phyloP scores from a whole-genome alignment of 1,140 invertebrate genomes.

The Drosophila varians region DNA sequence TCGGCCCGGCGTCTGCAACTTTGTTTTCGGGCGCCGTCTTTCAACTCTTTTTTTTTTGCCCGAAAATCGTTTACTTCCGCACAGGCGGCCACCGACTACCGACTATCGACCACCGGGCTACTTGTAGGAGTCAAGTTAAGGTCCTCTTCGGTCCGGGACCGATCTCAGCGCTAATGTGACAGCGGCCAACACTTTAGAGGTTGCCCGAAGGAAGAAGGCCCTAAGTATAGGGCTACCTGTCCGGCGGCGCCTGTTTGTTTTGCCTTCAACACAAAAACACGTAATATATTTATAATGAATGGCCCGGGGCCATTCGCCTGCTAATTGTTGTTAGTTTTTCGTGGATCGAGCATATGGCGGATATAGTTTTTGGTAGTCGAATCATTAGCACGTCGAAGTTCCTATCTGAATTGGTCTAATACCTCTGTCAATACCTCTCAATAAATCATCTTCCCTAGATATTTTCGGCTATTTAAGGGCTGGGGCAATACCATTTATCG shows the following conservation, averaged over 20 bases:
- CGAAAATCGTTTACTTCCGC: conserved; percentile 78
- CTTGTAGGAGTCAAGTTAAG: conserved; percentile 54
- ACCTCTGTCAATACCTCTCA: conserved; percentile 36
- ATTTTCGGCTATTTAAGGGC: conserved; percentile 21
- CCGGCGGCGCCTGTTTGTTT: conserved; percentile 74
- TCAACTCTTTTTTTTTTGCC: conserved; percentile 45
- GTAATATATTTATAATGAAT: conserved; percentile 79
- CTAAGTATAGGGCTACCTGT: conserved; percentile 48
- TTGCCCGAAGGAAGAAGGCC: conserved; percentile 9
- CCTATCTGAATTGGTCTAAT: conserved; percentile 32
- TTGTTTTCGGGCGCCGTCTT: conserved; percentile 66
- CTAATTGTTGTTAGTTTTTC: conserved; percentile 76
- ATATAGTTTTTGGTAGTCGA: conserved; percentile 39
- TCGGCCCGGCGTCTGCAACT: conserved; percentile 61
- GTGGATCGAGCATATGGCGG: conserved; percentile 54
- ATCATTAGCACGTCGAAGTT: conserved; percentile 57
- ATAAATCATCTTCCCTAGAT: conserved; percentile 53
- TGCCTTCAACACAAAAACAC: conserved; percentile 66
- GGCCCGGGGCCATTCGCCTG: conserved; percentile 35
- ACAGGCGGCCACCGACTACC: conserved; percentile 44
- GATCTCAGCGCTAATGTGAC: conserved; percentile 66
- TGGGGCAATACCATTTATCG: conserved; percentile 2
- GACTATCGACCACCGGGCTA: conserved; percentile 35
- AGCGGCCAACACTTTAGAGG: conserved; percentile 71
- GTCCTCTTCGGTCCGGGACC: conserved; percentile 3